phyloP scores from a whole-genome alignment of 53 echinoderm and acorn worm genomes.

The Holothuria scabra region DNA sequence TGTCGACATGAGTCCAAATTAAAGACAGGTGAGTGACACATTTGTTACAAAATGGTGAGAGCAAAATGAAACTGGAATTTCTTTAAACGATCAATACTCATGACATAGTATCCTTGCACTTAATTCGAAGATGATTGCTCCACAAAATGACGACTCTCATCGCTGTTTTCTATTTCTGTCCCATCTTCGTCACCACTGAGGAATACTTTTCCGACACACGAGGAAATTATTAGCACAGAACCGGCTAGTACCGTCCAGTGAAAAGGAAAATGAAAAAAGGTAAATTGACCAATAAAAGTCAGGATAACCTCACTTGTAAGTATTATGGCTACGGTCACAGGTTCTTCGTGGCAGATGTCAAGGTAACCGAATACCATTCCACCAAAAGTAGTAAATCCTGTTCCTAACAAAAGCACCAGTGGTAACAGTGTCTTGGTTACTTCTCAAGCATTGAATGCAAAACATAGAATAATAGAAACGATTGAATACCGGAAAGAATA shows the following conservation, averaged over 20 bases:
- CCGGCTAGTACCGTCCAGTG: not conserved
- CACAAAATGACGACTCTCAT: too few relatives aligned
- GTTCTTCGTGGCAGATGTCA: not conserved
- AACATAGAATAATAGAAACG: not conserved
- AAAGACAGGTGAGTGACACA: too few relatives aligned
- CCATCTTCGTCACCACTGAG: too few relatives aligned
- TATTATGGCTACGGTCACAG: constrained; percentile 19
- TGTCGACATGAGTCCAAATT: too few relatives aligned
- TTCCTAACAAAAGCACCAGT: not conserved
- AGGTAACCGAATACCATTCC: constrained; percentile 5
- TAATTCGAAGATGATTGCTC: too few relatives aligned
- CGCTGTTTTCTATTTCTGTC: too few relatives aligned
- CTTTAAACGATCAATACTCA: too few relatives aligned
- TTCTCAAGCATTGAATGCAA: not conserved
- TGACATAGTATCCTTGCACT: too few relatives aligned
- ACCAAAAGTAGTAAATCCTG: constrained; percentile 1
- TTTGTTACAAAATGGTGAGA: too few relatives aligned
- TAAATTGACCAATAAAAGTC: constrained; percentile 2
- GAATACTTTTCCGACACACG: not conserved
- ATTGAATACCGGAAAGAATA: not conserved
- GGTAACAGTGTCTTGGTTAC: not conserved
- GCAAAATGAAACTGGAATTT: too few relatives aligned
- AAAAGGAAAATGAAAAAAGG: not conserved
- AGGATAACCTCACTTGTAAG: not conserved
- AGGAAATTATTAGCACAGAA: not conserved